Evolutionary conservation across 2,113 vertebrate genomes (phyloP).

Genomic region (Amphiprion percula): DNA sequence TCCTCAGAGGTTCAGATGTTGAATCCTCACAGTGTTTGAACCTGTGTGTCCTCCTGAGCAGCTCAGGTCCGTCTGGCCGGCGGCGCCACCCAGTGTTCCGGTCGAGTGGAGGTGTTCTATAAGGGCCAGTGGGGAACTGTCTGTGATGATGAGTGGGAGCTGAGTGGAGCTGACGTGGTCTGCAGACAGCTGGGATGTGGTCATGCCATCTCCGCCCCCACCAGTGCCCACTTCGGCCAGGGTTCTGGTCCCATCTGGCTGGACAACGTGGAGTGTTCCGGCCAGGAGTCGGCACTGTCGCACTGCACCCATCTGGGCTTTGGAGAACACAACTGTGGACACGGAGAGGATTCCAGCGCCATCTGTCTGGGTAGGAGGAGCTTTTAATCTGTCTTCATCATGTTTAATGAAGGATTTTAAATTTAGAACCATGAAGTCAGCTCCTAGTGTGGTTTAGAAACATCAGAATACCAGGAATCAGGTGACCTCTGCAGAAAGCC

Average conservation of each 20-base stretch:
- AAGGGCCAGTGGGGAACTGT: constrained; percentile 76
- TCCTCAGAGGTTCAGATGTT: too few species aligned
- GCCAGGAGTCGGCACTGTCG: constrained; percentile 63
- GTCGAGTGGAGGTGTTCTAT: constrained; percentile 67
- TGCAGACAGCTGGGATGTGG: constrained; percentile 72
- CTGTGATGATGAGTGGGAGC: constrained; percentile 74
- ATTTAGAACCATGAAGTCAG: too few species aligned
- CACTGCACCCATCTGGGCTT: constrained; percentile 65
- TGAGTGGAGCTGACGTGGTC: constrained; percentile 57
- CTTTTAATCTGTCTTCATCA: background rate
- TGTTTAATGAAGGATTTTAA: too few species aligned
- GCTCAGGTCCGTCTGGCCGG: constrained; percentile 44
- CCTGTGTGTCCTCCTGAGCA: constrained; percentile 34
- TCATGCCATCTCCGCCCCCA: constrained; percentile 62
- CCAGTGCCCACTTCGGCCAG: constrained; percentile 65
- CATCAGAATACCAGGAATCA: too few species aligned
- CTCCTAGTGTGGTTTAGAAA: too few species aligned
- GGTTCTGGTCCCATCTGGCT: constrained; percentile 76
- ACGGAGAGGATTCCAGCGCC: constrained; percentile 75
- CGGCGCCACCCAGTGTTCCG: constrained; percentile 61
- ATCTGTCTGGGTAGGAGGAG: constrained; percentile 75
- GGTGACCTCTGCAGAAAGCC: too few species aligned
- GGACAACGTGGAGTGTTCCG: constrained; percentile 74
- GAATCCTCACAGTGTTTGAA: background rate
- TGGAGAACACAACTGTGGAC: constrained; percentile 75